Evolutionary conservation across 2,797 vertebrate species (phyloP), one percentile per base, ranked within the genome.

Genomic region (Erpetoichthys calabaricus): DNA sequence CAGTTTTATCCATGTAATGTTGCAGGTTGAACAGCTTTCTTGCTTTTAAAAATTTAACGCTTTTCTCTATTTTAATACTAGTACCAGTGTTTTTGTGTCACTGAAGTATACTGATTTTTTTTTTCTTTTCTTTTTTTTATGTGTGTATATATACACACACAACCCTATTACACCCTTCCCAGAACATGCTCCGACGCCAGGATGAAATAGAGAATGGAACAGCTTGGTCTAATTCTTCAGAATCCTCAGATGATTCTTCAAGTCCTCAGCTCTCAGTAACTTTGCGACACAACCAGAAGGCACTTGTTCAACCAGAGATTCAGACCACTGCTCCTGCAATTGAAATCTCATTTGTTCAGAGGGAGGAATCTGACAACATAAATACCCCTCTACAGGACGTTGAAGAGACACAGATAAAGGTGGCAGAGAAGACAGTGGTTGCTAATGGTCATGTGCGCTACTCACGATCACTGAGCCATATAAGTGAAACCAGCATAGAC

Each of bases 241-340:
- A 96, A 64, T 98, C 95, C 1, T 97, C 92, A 0, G 93, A 97
- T 0, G 94, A 97, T 64, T 97, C 94, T 7, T 94, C 90, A 59
- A 94, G 92, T 65, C 94, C 91, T 5, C 91, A 88, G 79, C 79
- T 94, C 4, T 86, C 91, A 0, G 71, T 76, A 7, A 80, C 76
- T 1, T 60, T 62, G 73, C 90, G 70, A 47, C 93, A 87, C 46
- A 59, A 81, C 5, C 64, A 88, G 4, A 85, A 86, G 61, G 86
- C 89, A 8, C 69, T 91, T 4, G 82, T 89, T 62, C 88, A 89
- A 62, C 87, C 88, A 0, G 85, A 87, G 57, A 68, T 86, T 58
- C 86, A 91, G 67, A 69, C 83, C 1, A 66, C 73, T 0, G 76
- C 86, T 47, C 79, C 78, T 0, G 60, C 87, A 67, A 83, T 88